Base-by-base conservation (phyloP, 2,888 invertebrate species). In the Lasius platythorax region DNA sequence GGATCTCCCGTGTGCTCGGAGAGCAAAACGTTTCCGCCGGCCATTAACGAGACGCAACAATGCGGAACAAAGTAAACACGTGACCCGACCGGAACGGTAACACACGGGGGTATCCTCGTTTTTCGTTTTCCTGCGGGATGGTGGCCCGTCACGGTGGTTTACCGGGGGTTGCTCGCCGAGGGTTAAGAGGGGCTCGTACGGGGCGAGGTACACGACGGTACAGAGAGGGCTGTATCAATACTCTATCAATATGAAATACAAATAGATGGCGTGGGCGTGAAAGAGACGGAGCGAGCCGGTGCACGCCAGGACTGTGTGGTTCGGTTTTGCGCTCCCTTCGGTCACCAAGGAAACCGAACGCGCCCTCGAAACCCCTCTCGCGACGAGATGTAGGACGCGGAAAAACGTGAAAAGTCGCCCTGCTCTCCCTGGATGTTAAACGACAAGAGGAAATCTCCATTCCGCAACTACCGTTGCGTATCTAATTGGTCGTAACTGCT, bases 191-290 rank as follows among this genome's bases (percentile, higher is more conserved):
- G 63, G 85, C 46, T 67, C 82, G 78, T 83, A 23, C 79, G 76
- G 84, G 87, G 73, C 28, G 70, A 82, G 88, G 63, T 53, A n/a
- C 82, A 78, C 67, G 75, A 58, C 83, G 83, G 82, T 68, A 83
- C 87, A 90, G 23, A 90, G 23, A 23, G 89, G 84, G 87, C 89
- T 90, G 92, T 93, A 94, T 94, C 94, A 94, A 94, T 94, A 94
- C 94, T 94, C 93, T 94, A 95, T 95, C 95, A 95, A 95, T 95
- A 94, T 94, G 94, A 94, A 94, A 94, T 93, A 94, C 94, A 95
- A 94, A 95, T 94, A 94, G 91, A 84, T 87, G 89, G 91, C 88
- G 88, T 88, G 88, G 85, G 88, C 81, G 85, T 73, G 83, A 75
- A 78, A 74, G 82, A 74, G 87, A 76, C 82, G 64, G 61, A 28